Evolutionary conservation across 2,888 invertebrate species (phyloP).

Genomic region (Pteria penguin): DNA sequence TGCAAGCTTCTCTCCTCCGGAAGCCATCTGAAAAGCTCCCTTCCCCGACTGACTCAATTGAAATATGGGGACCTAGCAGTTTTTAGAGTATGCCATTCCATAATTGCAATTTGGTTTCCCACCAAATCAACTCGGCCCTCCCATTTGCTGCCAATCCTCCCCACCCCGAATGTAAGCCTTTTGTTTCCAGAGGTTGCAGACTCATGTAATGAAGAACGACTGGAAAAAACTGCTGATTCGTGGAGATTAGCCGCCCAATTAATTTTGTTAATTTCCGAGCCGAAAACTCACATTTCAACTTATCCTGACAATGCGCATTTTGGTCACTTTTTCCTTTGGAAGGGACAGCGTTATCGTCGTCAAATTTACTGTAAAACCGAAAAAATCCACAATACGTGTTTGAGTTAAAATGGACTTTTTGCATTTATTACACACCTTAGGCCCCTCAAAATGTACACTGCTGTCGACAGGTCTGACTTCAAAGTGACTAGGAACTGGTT

Average conservation of each 20-base stretch:
- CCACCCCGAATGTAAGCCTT: no score
- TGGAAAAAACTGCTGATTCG: no score
- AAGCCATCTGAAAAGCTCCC: constrained; percentile 10
- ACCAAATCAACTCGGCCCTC: constrained; percentile 15
- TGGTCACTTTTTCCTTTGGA: constrained; percentile 17
- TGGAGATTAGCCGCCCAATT: no score
- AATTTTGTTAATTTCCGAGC: no score
- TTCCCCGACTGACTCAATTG: constrained; percentile 13
- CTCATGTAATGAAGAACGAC: no score
- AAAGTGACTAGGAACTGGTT: constrained; percentile 7
- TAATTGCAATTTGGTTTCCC: background rate
- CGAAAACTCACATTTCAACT: background rate
- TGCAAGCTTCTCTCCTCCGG: constrained; percentile 9
- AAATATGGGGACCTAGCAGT: background rate
- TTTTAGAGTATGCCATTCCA: constrained; percentile 31
- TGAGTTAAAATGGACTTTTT: constrained; percentile 22
- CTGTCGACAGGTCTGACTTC: constrained; percentile 18
- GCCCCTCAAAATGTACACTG: background rate
- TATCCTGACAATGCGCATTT: background rate
- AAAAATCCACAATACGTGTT: constrained; percentile 1
- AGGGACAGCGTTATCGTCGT: constrained; percentile 20
- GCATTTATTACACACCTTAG: constrained; percentile 19
- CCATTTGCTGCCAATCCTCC: no score
- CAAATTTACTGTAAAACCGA: no score
- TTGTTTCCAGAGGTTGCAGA: no score